Evolutionary conservation across 2,888 invertebrate genomes (phyloP), one percentile per base, ranked within the genome.

Genomic region (Eristalis intricaria): DNA sequence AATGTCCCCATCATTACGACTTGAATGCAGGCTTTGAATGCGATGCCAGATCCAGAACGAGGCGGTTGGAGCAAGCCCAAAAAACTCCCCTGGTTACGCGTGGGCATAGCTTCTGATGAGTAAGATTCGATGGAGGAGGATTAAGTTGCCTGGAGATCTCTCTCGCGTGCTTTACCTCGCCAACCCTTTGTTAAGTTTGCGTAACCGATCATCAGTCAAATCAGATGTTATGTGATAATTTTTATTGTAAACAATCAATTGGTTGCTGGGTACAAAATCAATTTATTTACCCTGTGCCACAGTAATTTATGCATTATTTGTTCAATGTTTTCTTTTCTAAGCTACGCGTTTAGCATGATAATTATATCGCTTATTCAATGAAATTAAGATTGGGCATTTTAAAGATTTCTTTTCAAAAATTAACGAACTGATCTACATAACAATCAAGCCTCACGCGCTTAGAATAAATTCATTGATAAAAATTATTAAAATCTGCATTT

Each of bases 381-480:
- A 75, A 38, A n/a, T 19, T 38, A 11, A 64, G 4, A n/a, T 29
- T 11, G 32, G 58, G 38, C 40, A 35, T 38, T 60, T 70, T 56
- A 19, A 23, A 43, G 32, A 60, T 43, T 60, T 65, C 26, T 61
- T 60, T 11, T 19, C 11, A 58, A 23, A 56, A 70, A 71, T 10
- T 11, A 61, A 69, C 43, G 35, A 56, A 66, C 50, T 74, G 74
- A 83, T 74, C 83, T 78, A 79, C 75, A 79, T 87, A 75, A 71
- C 65, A 79, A 78, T 43, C 50, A 66, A 40, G 23, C 23, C 58
- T 65, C 35, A 87, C 84, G 79, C 79, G 71, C 40, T 76, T 43
- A 56, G 84, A 87, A 84, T 84, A 84, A 70, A 75, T 87, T 87
- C 87, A 87, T 87, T 87, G 84, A 87, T 79, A 76, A 84, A 87